Percentiles rank a stretch among this genome's conserved stretches.
These are phyloP conservation scores for Papilio gigon DNA, from an alignment of 2,888 invertebrate species.

Conservation along the genomic window DNA sequence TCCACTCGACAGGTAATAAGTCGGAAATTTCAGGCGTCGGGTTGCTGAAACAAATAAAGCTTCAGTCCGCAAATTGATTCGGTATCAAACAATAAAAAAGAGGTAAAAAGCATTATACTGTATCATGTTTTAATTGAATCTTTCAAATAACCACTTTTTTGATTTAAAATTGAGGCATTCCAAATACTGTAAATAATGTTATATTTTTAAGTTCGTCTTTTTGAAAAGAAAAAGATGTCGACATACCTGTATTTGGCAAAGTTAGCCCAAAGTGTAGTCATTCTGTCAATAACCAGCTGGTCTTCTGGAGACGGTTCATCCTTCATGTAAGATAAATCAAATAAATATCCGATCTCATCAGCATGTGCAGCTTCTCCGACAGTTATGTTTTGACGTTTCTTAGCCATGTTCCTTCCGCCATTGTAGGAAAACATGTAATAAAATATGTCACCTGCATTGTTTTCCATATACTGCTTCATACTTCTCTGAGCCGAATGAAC, in stretches of 20 bases:
- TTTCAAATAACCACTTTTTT: no score
- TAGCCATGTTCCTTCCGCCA: conserved; percentile 58
- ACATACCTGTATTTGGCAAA: conserved; percentile 53
- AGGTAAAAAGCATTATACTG: no score
- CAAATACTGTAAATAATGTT: no score
- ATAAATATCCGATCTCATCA: conserved; percentile 59
- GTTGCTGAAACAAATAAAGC: conserved; percentile 53
- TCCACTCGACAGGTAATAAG: conserved; percentile 60
- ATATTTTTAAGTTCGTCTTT: no score
- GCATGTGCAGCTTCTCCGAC: conserved; percentile 51
- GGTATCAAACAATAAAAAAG: background rate
- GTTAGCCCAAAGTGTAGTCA: conserved; percentile 55
- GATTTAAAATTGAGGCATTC: no score
- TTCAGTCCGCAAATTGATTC: background rate
- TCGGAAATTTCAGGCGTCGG: conserved; percentile 58
- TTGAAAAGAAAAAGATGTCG: background rate
- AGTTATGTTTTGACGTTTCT: conserved; percentile 47
- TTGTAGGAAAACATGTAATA: conserved; percentile 61
- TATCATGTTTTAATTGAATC: no score
- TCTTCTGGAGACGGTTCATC: conserved; percentile 49
- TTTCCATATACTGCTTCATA: conserved; percentile 53
- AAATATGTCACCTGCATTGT: conserved; percentile 52
- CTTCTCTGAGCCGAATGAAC: conserved; percentile 52
- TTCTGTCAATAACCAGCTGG: conserved; percentile 54
- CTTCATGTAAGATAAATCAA: conserved; percentile 46